Evolutionary conservation across 2,888 invertebrate genomes (phyloP), one percentile per base, ranked within the genome.

Genomic region (Caenorhabditis sp.): DNA sequence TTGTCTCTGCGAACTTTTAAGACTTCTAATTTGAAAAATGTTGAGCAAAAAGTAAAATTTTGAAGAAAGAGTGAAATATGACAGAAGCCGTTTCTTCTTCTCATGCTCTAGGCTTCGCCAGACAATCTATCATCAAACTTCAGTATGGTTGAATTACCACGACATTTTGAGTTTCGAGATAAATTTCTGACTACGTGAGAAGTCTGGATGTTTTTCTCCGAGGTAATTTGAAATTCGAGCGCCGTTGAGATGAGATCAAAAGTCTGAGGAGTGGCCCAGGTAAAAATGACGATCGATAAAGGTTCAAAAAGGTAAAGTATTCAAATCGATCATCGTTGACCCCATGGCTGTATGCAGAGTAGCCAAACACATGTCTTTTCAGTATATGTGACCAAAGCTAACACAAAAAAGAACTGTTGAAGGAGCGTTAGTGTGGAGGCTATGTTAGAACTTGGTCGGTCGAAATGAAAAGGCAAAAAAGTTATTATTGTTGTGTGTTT

Each of bases 81-180:
- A 61, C 41, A 58, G 31, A 58, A 8, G 26, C 54, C 47, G 31
- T 41, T 41, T 38, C 24, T 28, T 58, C 31, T 35, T 56, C 41
- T 41, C 22, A 63, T 38, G 7, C 35, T 22, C 41, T 41, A 49
- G 24, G 54, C 69, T 70, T 41, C 56, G 38, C 38, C 26, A 56
- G 38, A 26, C 28, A 24, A 14, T 38, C 35, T 54, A 35, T 68
- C 19, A 56, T 69, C 56, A 56, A 41, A 19, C 38, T 69, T 54
- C 8, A 51, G 31, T 19, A 44, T 38, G 63, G 28, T 63, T 63
- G 63, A 44, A 63, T 63, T 63, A 44, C 24, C 26, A 14, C 28
- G 44, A 26, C 26, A 63, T 28, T 63, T 44, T 8, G 24, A 63
- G n/a, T 6, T 44, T 61, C 8, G 14, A 61, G 22, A n/a, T 7